Conservation (phyloP, 1,140 invertebrate genomes). For the Cherax destructor region DNA sequence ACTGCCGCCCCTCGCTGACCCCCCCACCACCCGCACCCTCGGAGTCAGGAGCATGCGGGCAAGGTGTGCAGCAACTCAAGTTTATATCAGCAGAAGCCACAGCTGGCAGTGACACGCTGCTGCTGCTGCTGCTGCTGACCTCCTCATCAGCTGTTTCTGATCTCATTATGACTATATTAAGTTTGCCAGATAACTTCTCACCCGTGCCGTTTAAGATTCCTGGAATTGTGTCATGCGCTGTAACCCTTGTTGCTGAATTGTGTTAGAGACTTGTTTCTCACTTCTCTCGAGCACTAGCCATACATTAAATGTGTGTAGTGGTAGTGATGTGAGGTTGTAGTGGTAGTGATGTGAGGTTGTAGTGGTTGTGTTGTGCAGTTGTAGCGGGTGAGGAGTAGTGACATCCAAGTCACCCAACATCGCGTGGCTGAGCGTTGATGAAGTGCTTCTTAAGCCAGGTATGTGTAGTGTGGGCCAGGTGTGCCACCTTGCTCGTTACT, state of each 20-base stretch:
- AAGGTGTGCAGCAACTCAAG: background rate
- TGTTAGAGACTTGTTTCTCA: background rate
- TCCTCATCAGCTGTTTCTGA: no score
- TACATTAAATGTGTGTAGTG: no score
- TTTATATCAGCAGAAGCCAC: background rate
- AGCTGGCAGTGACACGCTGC: background rate
- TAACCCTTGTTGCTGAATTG: background rate
- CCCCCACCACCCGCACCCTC: background rate
- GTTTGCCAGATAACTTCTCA: no score
- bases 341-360: background rate
- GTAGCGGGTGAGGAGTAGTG: background rate
- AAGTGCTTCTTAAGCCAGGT: background rate
- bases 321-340: no score
- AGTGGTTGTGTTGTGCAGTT: background rate
- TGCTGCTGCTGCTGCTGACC: no score
- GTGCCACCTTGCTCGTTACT: background rate
- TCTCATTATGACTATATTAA: no score
- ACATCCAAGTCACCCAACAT: background rate
- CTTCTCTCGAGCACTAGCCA: no score
- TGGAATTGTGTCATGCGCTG: no score
- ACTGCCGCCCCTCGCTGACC: background rate
- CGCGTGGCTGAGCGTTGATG: background rate
- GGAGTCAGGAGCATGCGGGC: background rate
- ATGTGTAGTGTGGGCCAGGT: constrained; percentile 1
- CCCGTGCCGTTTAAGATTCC: no score